Conservation (phyloP, 37 sponge, comb jelly and placozoan species). For the Hormiphora californensis region DNA sequence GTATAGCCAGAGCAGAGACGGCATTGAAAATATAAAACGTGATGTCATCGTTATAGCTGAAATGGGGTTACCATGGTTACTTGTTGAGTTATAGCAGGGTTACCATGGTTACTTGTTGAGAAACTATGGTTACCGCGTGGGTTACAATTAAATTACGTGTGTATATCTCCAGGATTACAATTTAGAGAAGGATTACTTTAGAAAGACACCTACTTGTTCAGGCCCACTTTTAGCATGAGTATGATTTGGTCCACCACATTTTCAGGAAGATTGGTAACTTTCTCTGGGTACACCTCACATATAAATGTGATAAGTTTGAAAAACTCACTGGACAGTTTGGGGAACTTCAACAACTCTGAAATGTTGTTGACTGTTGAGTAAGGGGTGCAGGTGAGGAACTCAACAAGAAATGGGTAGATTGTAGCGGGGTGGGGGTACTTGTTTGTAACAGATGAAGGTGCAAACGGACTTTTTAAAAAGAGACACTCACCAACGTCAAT, state of each 20-base stretch:
- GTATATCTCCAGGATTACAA: too few relatives aligned
- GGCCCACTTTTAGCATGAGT: conserved; percentile 48
- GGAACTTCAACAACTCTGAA: conserved; percentile 48
- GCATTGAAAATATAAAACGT: conserved; percentile 51
- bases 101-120: too few relatives aligned
- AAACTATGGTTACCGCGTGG: too few relatives aligned
- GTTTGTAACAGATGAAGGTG: not conserved
- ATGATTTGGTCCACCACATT: conserved; percentile 38
- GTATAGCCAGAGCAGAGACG: conserved; percentile 9
- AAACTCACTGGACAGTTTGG: conserved; percentile 29
- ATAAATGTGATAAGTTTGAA: conserved; percentile 47
- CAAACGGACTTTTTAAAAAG: not conserved
- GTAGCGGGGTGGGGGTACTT: not conserved
- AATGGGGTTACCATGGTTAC: too few relatives aligned
- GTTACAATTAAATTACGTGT: too few relatives aligned
- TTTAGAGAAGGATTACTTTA: too few relatives aligned
- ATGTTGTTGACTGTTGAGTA: not conserved
- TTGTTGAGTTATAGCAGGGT: too few relatives aligned
- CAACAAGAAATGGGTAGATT: not conserved
- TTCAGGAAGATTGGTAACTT: not conserved
- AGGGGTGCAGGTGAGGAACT: not conserved
- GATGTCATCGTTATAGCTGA: conserved; percentile 49
- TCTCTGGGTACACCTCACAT: conserved; percentile 53
- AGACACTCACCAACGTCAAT: conserved; percentile 33
- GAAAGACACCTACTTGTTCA: conserved; percentile 48